These are phyloP conservation scores for Petaurus breviceps DNA, from an alignment of 2,113 vertebrate genomes.

Conservation along the genomic window DNA sequence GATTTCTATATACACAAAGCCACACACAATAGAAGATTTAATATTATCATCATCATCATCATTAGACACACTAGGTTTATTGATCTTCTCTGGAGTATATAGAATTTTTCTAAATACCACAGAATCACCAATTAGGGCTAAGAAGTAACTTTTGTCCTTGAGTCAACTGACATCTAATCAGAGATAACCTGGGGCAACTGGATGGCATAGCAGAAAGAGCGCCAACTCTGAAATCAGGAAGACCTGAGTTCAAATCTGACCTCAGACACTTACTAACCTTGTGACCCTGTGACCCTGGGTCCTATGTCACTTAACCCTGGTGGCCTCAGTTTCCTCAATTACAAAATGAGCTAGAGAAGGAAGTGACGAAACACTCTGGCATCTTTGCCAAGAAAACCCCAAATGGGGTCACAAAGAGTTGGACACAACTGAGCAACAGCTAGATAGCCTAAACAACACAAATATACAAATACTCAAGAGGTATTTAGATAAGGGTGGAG, in stretches of 20 bases:
- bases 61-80: background rate
- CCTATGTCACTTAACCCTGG: background rate
- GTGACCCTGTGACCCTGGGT: background rate
- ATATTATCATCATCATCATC: background rate
- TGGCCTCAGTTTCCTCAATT: background rate
- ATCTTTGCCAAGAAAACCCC: background rate
- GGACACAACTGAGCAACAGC: background rate
- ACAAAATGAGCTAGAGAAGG: background rate
- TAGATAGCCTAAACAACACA: background rate
- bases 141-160: background rate
- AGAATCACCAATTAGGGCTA: background rate
- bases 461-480: background rate
- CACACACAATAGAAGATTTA: background rate
- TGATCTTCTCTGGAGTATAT: background rate
- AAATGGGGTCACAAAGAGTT: background rate
- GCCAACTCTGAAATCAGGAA: background rate
- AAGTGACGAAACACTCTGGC: background rate
- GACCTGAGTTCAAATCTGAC: background rate
- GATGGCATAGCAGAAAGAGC: too few species aligned
- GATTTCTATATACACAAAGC: background rate
- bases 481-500: background rate
- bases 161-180: background rate
- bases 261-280: background rate
- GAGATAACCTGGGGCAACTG: background rate
- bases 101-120: background rate